phyloP scores from a whole-genome alignment of 2,113 vertebrate genomes.

The Heterotilapia buettikoferi region DNA sequence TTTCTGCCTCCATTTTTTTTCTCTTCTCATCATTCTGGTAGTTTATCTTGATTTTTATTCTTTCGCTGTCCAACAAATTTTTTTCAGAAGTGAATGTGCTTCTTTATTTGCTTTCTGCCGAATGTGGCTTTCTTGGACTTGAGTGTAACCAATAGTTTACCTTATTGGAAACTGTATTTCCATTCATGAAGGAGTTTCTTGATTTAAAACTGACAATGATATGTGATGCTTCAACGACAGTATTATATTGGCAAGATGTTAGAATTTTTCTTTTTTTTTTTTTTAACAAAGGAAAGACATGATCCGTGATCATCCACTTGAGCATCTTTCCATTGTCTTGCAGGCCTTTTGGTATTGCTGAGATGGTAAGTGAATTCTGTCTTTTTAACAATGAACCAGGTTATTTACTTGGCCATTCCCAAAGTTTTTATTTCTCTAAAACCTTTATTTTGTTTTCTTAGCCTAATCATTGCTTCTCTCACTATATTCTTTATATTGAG shows the following conservation, averaged over 20 bases:
- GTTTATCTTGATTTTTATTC: background rate
- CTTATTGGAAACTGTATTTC: background rate
- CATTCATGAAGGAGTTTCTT: background rate
- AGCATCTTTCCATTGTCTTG: background rate
- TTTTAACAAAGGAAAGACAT: background rate
- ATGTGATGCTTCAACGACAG: background rate
- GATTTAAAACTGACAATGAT: background rate
- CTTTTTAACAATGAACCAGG: background rate
- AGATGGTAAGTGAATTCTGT: background rate
- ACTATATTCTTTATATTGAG: background rate
- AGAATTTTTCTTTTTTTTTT: accelerated
- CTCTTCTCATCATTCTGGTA: background rate
- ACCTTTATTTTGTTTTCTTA: background rate
- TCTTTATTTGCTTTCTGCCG: background rate
- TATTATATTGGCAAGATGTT: background rate
- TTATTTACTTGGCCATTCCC: too few relatives aligned
- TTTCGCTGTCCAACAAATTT: background rate
- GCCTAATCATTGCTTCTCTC: background rate
- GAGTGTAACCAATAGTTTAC: background rate
- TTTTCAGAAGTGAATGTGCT: background rate
- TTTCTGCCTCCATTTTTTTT: background rate
- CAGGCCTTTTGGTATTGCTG: background rate
- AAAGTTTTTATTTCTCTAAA: background rate
- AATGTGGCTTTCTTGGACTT: background rate
- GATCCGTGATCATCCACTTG: background rate